phyloP scores from a whole-genome alignment of 2,888 invertebrate genomes.

The Gymnosoma rotundatum region DNA sequence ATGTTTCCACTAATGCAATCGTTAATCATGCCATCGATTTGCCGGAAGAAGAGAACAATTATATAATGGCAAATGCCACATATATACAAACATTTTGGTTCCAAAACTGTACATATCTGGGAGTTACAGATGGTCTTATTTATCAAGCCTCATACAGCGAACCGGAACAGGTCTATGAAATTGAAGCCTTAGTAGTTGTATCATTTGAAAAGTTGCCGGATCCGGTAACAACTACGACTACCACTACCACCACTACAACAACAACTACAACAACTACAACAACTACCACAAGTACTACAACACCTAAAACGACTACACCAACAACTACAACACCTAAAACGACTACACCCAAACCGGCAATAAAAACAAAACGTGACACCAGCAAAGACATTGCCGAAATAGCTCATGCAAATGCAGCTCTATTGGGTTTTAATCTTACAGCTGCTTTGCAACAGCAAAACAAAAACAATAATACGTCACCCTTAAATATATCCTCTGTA shows the following conservation, averaged over 20 bases:
- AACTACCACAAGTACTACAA: slow-evolving; percentile 80
- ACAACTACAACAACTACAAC: slow-evolving; percentile 83
- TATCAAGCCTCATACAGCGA: slow-evolving; percentile 86
- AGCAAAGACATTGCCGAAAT: slow-evolving; percentile 58
- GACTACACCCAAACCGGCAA: slow-evolving; percentile 77
- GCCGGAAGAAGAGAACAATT: slow-evolving; percentile 85
- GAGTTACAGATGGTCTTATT: slow-evolving; percentile 85
- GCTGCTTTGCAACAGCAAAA: slow-evolving; percentile 68
- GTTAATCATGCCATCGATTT: slow-evolving; percentile 85
- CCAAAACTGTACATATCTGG: slow-evolving; percentile 88
- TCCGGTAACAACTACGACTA: slow-evolving; percentile 79
- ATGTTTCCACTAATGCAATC: slow-evolving; percentile 85
- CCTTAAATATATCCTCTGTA: slow-evolving; percentile 45
- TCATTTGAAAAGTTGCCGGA: slow-evolving; percentile 85
- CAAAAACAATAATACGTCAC: slow-evolving; percentile 41
- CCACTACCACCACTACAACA: slow-evolving; percentile 83
- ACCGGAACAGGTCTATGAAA: slow-evolving; percentile 84
- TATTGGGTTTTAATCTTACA: slow-evolving; percentile 77
- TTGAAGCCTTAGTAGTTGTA: slow-evolving; percentile 89
- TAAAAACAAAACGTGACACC: slow-evolving; percentile 73
- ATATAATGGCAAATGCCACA: slow-evolving; percentile 84
- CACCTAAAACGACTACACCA: slow-evolving; percentile 82
- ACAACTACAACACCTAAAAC: slow-evolving; percentile 79
- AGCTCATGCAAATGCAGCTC: slow-evolving; percentile 76
- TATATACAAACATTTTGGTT: slow-evolving; percentile 89